These are phyloP conservation scores for Embiotoca jacksoni DNA, from an alignment of 2,113 vertebrate species.

Conservation along the genomic window DNA sequence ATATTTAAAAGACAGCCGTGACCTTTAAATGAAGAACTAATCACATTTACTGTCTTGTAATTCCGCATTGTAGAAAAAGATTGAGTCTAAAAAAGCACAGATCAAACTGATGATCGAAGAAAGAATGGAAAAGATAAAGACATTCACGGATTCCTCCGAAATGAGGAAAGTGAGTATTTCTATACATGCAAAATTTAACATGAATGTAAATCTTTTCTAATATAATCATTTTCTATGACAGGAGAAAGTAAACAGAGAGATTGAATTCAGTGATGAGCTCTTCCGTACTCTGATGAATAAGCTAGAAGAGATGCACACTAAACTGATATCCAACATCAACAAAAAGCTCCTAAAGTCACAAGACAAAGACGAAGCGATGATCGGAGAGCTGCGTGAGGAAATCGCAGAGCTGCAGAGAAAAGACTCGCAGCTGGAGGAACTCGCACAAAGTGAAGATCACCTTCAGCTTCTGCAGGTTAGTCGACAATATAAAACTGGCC, in stretches of 20 bases:
- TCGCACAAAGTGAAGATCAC: conserved; percentile 55
- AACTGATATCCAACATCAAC: conserved; percentile 36
- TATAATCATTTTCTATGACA: not conserved
- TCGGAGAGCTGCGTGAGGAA: conserved; percentile 52
- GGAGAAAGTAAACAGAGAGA: conserved; percentile 43
- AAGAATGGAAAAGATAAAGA: conserved; percentile 54
- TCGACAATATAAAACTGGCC: not conserved
- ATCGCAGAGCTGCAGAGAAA: conserved; percentile 44
- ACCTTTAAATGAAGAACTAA: not conserved
- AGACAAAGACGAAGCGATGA: not conserved
- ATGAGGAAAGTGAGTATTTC: conserved; percentile 53
- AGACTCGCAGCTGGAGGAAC: conserved; percentile 55
- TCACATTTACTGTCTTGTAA: not conserved
- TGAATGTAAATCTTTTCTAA: accelerated
- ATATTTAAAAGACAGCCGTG: not conserved
- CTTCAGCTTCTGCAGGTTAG: conserved; percentile 66
- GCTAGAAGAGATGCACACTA: conserved; percentile 22
- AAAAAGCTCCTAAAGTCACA: conserved; percentile 47
- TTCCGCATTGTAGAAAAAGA: conserved; percentile 41
- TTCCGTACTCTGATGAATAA: conserved; percentile 42
- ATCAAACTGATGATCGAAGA: conserved; percentile 65
- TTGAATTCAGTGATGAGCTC: conserved; percentile 16
- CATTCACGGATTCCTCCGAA: conserved; percentile 34
- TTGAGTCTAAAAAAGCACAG: conserved; percentile 40
- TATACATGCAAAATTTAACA: not conserved